These are phyloP conservation scores for Siphlonurus alternatus DNA, from an alignment of 2,888 invertebrate species.

Conservation along the genomic window DNA sequence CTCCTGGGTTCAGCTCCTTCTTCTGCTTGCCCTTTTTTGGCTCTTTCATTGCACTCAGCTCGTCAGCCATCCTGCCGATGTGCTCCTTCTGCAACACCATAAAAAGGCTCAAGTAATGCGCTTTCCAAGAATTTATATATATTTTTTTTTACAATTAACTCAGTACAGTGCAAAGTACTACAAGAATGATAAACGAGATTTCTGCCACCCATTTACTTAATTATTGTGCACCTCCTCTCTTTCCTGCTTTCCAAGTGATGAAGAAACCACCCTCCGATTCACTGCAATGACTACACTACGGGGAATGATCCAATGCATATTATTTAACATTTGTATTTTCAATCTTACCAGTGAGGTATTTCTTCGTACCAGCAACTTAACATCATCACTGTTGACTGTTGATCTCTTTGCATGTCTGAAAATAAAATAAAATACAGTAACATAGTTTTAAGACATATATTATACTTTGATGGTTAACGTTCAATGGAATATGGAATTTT, in stretches of 20 bases:
- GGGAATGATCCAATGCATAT: not conserved
- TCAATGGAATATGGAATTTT: too few species aligned
- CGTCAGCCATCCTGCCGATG: not conserved
- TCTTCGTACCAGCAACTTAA: slow-evolving; percentile 40
- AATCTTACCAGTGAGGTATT: slow-evolving; percentile 40
- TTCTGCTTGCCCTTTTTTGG: not conserved
- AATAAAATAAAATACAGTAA: slow-evolving; percentile 14
- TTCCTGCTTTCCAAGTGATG: too few species aligned
- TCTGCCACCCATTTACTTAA: too few species aligned
- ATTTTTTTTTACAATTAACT: too few species aligned
- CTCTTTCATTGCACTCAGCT: not conserved
- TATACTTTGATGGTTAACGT: not conserved
- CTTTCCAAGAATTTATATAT: too few species aligned
- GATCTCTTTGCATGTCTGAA: slow-evolving; percentile 44
- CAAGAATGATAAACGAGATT: too few species aligned
- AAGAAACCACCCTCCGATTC: too few species aligned
- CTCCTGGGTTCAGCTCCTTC: too few species aligned
- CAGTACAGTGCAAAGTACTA: too few species aligned
- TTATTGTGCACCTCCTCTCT: too few species aligned
- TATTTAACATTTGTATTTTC: not conserved
- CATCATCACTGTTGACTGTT: slow-evolving; percentile 43
- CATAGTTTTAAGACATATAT: slow-evolving; percentile 4
- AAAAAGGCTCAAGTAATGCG: too few species aligned
- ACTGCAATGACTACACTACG: not conserved
- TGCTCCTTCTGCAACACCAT: not conserved